Evolutionary conservation across 2,113 vertebrate genomes (phyloP).

Genomic region (Rafetus swinhoei): DNA sequence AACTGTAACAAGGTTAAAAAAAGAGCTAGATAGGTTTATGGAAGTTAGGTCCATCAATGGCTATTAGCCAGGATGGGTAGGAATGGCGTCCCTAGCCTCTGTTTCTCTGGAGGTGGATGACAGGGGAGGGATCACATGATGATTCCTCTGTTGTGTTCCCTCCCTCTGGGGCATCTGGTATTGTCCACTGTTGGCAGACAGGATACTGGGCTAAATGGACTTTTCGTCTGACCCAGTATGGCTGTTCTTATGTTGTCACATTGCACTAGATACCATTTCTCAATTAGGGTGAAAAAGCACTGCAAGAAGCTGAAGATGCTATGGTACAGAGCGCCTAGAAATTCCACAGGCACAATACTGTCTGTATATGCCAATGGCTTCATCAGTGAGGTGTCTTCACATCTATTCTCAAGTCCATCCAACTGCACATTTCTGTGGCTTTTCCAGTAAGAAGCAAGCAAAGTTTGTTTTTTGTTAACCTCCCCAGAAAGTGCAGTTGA

Average conservation of each 20-base stretch:
- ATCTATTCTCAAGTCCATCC: neutral
- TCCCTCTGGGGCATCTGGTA: no score
- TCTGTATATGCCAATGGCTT: neutral
- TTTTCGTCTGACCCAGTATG: no score
- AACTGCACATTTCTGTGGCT: neutral
- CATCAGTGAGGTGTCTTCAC: neutral
- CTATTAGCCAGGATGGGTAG: no score
- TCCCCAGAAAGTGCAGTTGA: constrained; percentile 9
- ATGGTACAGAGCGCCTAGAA: neutral
- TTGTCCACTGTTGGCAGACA: no score
- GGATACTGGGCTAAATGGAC: no score
- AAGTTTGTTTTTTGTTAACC: neutral
- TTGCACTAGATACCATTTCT: neutral
- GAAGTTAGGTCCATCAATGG: no score
- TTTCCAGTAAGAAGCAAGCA: neutral
- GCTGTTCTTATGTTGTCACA: neutral
- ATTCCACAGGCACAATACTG: neutral
- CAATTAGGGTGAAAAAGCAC: neutral
- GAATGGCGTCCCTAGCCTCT: no score
- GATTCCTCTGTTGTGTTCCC: no score
- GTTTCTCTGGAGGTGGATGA: no score
- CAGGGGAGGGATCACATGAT: no score
- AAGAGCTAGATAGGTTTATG: no score
- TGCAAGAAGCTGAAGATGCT: neutral
- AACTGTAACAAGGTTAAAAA: no score